A percentile compares a stretch with the other conserved stretches of the same genome.
These are phyloP conservation scores for Leptobrachium leishanense DNA, from an alignment of 2,113 vertebrate species.

Conservation along the genomic window DNA sequence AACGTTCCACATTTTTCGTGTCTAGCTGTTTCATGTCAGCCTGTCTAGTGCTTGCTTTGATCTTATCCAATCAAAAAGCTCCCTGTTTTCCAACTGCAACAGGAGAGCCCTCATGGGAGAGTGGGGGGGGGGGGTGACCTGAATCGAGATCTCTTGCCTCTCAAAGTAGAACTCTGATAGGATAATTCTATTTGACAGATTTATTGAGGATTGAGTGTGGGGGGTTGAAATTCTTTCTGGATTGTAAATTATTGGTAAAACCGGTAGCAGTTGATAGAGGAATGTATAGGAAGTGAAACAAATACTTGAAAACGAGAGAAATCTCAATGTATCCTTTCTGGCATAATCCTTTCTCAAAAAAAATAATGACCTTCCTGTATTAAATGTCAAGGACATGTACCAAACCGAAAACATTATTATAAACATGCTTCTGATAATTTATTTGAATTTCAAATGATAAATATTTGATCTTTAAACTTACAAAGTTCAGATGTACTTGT, in stretches of 20 bases:
- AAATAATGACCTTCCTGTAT: conserved; percentile 1
- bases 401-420: conserved; percentile 38
- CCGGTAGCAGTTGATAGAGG: conserved; percentile 17
- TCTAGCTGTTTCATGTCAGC: conserved; percentile 16
- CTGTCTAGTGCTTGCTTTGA: conserved; percentile 31
- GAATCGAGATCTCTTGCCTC: conserved; percentile 11
- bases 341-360: too few relatives aligned
- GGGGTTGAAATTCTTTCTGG: not conserved
- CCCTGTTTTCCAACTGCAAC: conserved; percentile 8
- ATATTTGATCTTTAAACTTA: too few relatives aligned
- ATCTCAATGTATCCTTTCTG: not conserved
- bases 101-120: conserved; percentile 1
- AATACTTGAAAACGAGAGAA: too few relatives aligned
- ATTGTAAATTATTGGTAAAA: conserved; percentile 20
- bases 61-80: conserved; percentile 30
- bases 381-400: conserved; percentile 31
- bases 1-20: conserved; percentile 33
- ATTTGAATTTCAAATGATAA: conserved; percentile 18
- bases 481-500: too few relatives aligned
- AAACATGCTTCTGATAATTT: conserved; percentile 22
- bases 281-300: conserved; percentile 9
- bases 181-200: conserved; percentile 6
- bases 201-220: conserved; percentile 8
- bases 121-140: not conserved
- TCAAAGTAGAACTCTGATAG: not conserved